phyloP scores from a whole-genome alignment of 2,797 vertebrate genomes.

The Cuniculus paca region DNA sequence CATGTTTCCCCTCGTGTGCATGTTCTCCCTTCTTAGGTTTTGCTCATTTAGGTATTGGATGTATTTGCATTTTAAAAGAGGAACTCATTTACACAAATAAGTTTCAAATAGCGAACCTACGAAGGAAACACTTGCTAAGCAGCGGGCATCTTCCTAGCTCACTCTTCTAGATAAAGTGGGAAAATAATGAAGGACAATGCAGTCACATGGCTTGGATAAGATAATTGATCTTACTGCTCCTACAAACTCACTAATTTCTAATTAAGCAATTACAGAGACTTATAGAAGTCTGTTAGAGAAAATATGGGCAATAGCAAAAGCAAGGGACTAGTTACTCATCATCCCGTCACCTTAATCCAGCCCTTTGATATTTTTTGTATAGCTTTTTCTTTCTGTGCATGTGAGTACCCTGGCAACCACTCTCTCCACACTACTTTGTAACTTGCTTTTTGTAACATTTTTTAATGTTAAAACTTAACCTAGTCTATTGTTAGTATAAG shows the following conservation, averaged over 20 bases:
- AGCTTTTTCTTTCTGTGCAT: slow-evolving; percentile 5
- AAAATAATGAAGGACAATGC: background rate
- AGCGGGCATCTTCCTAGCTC: background rate
- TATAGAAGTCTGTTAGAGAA: slow-evolving; percentile 38
- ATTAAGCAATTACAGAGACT: slow-evolving; percentile 25
- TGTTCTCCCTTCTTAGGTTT: slow-evolving; percentile 29
- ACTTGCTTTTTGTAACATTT: background rate
- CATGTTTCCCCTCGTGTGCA: slow-evolving; percentile 4
- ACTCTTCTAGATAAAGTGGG: background rate
- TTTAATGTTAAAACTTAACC: background rate
- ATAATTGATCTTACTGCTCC: background rate
- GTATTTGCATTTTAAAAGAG: slow-evolving; percentile 72
- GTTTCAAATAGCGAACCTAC: slow-evolving; percentile 54
- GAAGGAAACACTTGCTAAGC: slow-evolving; percentile 43
- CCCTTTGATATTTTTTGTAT: background rate
- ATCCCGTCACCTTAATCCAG: background rate
- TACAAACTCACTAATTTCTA: background rate
- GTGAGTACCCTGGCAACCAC: background rate
- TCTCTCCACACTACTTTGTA: background rate
- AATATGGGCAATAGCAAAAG: background rate
- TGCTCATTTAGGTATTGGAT: slow-evolving; percentile 65
- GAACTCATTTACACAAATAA: slow-evolving; percentile 66
- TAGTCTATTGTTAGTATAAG: background rate
- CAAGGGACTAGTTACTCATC: background rate
- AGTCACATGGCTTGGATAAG: background rate